Evolutionary conservation across 2,888 invertebrate genomes (phyloP).

Genomic region (Balanococcus diminutus): DNA sequence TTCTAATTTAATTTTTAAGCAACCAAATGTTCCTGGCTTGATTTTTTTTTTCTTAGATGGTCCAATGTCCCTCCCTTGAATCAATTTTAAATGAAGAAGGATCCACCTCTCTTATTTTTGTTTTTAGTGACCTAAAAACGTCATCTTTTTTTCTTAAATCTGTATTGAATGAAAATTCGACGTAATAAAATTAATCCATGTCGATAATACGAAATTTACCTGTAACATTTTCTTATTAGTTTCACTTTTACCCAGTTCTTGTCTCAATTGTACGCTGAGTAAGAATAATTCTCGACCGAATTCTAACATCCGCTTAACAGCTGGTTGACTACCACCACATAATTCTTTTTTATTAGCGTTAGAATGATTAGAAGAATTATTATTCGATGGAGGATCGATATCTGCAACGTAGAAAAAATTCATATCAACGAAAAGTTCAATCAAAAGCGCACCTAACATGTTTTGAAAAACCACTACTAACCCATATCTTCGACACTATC

Average conservation of each 20-base stretch:
- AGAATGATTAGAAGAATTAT: slow-evolving; percentile 27
- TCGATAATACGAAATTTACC: no score
- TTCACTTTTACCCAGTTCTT: slow-evolving; percentile 81
- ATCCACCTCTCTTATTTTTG: no score
- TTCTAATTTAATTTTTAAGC: no score
- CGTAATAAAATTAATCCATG: not conserved
- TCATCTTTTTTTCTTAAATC: no score
- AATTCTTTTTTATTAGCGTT: slow-evolving; percentile 62
- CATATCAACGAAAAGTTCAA: not conserved
- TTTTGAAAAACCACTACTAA: not conserved
- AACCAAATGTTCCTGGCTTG: no score
- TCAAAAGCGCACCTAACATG: not conserved
- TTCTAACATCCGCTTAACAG: slow-evolving; percentile 90
- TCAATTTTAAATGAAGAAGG: no score
- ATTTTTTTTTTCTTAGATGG: no score
- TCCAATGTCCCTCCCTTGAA: no score
- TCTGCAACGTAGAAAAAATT: slow-evolving; percentile 7
- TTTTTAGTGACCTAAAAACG: no score
- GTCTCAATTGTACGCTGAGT: slow-evolving; percentile 83
- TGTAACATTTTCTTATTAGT: slow-evolving; percentile 89
- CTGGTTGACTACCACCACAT: slow-evolving; percentile 75
- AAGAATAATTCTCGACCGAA: slow-evolving; percentile 93
- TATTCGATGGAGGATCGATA: slow-evolving; percentile 50
- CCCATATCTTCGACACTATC: slow-evolving; percentile 64
- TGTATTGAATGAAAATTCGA: no score